Percentiles rank a stretch among this genome's conserved stretches.
phyloP scores from a whole-genome alignment of 2,888 invertebrate genomes.

The Beris morrisii region DNA sequence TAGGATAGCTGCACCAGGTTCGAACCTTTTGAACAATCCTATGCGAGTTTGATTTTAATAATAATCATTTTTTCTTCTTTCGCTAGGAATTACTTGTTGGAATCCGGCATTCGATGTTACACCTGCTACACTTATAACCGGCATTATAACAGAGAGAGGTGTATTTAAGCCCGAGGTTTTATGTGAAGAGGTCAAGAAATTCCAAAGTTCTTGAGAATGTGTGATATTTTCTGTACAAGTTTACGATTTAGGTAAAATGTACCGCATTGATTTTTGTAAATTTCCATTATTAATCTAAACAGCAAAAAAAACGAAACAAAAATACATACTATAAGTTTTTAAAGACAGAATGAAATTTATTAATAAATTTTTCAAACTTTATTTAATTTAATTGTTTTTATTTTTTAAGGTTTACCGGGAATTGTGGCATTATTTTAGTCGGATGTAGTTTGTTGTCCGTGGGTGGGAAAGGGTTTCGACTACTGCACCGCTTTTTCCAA shows the following conservation, averaged over 20 bases:
- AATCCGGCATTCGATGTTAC: conserved; percentile 99
- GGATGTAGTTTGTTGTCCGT: no score
- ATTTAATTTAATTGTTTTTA: no score
- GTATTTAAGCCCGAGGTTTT: conserved; percentile 68
- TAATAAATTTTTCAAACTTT: no score
- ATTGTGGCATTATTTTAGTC: no score
- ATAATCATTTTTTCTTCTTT: conserved; percentile 45
- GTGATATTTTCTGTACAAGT: conserved; percentile 2
- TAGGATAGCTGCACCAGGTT: conserved; percentile 85
- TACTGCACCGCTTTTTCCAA: no score
- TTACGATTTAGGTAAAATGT: not conserved
- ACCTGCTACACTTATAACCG: conserved; percentile 87
- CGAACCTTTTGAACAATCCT: conserved; percentile 3
- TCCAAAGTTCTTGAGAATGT: conserved; percentile 15
- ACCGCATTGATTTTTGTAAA: not conserved
- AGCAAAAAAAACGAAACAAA: no score
- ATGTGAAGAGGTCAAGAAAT: conserved; percentile 48
- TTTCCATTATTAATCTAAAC: conserved; percentile 1
- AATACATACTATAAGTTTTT: no score
- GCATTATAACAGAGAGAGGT: conserved; percentile 92
- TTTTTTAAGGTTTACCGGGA: no score
- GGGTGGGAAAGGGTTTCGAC: no score
- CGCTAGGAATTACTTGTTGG: conserved; percentile 86
- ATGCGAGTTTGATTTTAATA: no score
- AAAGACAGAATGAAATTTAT: no score